Percentiles rank a stretch among this genome's conserved stretches.
Evolutionary conservation across 2,113 vertebrate genomes (phyloP).

Genomic region (Vulpes ferrilata): DNA sequence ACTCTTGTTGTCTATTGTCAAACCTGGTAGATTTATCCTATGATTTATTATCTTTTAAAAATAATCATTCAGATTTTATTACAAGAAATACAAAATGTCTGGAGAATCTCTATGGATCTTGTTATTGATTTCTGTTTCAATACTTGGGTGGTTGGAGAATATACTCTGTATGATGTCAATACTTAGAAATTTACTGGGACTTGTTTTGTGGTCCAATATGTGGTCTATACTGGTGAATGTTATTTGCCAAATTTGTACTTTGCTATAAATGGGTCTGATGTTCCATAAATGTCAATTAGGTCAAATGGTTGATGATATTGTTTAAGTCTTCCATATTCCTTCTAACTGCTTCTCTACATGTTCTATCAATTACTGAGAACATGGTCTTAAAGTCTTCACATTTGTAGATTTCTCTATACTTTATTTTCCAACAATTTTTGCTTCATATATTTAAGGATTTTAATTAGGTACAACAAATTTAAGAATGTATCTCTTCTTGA

Average conservation of each 20-base stretch:
- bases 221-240: neutral
- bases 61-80: neutral
- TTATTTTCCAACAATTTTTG: neutral
- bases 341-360: neutral
- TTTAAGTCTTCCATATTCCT: neutral
- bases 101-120: neutral
- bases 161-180: neutral
- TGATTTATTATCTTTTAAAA: neutral
- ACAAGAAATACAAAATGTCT: neutral
- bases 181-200: neutral
- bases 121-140: neutral
- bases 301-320: neutral
- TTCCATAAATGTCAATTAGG: neutral
- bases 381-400: neutral
- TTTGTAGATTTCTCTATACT: neutral
- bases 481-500: neutral
- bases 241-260: neutral
- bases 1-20: neutral
- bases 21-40: neutral
- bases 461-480: neutral
- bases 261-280: neutral
- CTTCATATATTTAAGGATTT: neutral
- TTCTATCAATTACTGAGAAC: neutral
- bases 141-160: neutral
- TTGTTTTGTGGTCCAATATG: neutral